These are phyloP conservation scores for Rhinichthys osculus DNA, from an alignment of 2,797 vertebrate genomes.

Conservation along the genomic window DNA sequence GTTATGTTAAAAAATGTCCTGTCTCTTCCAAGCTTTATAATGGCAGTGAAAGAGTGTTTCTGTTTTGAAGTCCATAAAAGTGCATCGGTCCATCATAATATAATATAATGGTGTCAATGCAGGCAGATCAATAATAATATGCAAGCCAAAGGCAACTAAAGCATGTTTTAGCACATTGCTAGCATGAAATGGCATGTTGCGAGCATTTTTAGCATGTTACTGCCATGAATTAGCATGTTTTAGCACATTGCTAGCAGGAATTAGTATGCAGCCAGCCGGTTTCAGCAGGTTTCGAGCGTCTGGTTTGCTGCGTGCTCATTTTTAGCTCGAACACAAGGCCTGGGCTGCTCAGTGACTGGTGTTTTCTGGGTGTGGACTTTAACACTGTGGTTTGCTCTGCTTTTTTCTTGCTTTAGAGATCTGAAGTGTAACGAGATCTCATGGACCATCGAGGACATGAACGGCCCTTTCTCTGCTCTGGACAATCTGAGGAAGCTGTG, in stretches of 20 bases:
- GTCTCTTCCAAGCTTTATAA: too few species aligned
- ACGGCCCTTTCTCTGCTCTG: constrained; percentile 93
- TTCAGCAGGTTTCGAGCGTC: neutral
- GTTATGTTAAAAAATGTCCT: too few species aligned
- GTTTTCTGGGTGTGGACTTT: constrained; percentile 68
- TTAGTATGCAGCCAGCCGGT: neutral
- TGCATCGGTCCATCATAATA: too few species aligned
- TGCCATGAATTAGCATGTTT: neutral
- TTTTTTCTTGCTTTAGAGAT: constrained; percentile 77
- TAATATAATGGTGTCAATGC: too few species aligned
- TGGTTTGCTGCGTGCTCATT: constrained; percentile 7
- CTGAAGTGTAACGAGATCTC: constrained; percentile 97
- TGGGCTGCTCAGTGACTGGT: constrained; percentile 63
- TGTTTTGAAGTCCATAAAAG: too few species aligned
- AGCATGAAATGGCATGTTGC: too few species aligned
- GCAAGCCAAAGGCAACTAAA: too few species aligned
- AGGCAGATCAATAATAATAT: too few species aligned
- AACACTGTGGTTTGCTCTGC: constrained; percentile 59
- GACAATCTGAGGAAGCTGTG: constrained; percentile 90
- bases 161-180: too few species aligned
- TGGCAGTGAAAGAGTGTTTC: too few species aligned
- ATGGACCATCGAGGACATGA: constrained; percentile 99
- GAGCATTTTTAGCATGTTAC: too few species aligned
- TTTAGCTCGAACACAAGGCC: constrained; percentile 54
- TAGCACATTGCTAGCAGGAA: too few species aligned